Base-by-base conservation (phyloP, 2,888 invertebrate genomes). In the Adelognathus sp. region DNA sequence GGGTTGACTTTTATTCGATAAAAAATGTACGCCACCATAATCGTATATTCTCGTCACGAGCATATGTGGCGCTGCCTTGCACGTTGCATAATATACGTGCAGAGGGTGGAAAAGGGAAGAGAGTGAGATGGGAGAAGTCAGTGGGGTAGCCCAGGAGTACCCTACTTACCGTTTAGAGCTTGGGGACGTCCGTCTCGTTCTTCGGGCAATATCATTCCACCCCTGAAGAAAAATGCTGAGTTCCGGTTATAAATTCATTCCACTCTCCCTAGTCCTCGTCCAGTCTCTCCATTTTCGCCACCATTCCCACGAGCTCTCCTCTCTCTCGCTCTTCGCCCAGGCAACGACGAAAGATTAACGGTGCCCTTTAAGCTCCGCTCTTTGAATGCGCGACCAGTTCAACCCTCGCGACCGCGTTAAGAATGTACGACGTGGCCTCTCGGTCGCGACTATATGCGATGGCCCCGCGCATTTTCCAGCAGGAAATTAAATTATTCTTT, bases 401-500 rank as follows among this genome's bases (percentile, higher is more conserved):
- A 80, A 71, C 75, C 71, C 78, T 58, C 71, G 71, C 71, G 71
- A 74, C 67, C 75, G 58, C 75, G 71, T 72, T 69, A 80, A 77
- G 71, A 81, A 71, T 77, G 67, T 72, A 61, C 71, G 70, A 70
- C 33, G 64, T 14, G 39, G 52, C 66, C 44, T 66, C 44, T 76
- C n/a, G n/a, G n/a, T 76, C 69, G 36, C 31, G 39, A 21, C 50
- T 39, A 46, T 36, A n/a, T 24, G 36, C 21, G 29, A 29, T 44
- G 50, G 56, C 50, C n/a, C n/a, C 44, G 73, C 36, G 41, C 66
- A 61, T 74, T 76, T 64, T 39, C 74, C 64, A 70, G 66, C 79
- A 71, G 79, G 79, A 79, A 81, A 81, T 81, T 81, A 79, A 79
- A 81, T 81, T 81, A 81, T 81, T 81, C 76, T 73, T 79, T 44